Evolutionary conservation across 1,140 invertebrate genomes (phyloP).

Genomic region (Tetramorium alpestre): DNA sequence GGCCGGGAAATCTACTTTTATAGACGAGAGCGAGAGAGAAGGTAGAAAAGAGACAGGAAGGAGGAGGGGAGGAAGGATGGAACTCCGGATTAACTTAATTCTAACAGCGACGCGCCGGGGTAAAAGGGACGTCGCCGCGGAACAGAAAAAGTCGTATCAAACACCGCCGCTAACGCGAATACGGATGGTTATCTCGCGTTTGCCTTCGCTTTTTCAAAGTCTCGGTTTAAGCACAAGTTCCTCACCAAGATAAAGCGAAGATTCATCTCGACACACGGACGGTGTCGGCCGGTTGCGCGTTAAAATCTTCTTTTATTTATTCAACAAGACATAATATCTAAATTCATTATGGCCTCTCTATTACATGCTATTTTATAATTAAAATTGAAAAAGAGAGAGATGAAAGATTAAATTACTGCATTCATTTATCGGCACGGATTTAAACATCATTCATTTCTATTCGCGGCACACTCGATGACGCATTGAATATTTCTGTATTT

Average conservation of each 20-base stretch:
- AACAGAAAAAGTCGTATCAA: constrained; percentile 40
- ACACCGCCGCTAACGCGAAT: constrained; percentile 35
- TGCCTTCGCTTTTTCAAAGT: background rate
- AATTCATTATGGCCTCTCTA: background rate
- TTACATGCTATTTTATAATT: background rate
- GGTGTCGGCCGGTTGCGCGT: background rate
- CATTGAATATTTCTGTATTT: background rate
- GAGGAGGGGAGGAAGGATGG: background rate
- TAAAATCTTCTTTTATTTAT: background rate
- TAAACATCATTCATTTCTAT: background rate
- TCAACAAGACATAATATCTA: background rate
- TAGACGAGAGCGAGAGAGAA: constrained; percentile 11
- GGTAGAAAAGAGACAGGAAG: too few relatives aligned
- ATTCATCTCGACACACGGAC: background rate
- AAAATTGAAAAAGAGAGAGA: background rate
- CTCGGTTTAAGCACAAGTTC: background rate
- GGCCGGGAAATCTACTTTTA: constrained; percentile 56
- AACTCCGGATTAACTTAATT: constrained; percentile 58
- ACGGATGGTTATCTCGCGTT: constrained; percentile 37
- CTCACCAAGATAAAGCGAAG: background rate
- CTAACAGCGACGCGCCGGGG: constrained; percentile 42
- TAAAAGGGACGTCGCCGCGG: constrained; percentile 44
- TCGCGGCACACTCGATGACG: background rate
- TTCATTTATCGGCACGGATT: background rate
- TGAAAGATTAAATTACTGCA: background rate